phyloP scores from a whole-genome alignment of 2,797 vertebrate genomes.

The Cetoscarus ocellatus region DNA sequence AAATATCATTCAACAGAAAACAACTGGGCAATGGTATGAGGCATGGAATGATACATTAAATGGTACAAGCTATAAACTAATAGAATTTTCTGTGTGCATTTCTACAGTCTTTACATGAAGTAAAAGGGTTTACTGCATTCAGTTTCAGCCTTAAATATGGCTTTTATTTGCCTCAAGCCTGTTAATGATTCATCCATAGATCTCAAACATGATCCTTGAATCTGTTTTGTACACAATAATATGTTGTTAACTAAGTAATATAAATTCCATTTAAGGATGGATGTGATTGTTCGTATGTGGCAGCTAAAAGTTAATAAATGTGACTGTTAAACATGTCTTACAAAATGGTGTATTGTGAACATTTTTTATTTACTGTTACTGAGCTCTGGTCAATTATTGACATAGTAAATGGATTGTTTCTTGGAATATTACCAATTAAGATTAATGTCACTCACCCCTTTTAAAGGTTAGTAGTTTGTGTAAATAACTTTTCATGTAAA shows the following conservation, averaged over 20 bases:
- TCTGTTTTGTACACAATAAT: not conserved
- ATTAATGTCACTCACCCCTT: no score
- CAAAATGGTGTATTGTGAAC: not conserved
- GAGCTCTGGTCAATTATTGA: not conserved
- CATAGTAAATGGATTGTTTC: no score
- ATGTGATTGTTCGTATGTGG: conserved; percentile 29
- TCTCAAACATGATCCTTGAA: not conserved
- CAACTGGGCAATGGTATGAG: not conserved
- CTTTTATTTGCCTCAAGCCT: not conserved
- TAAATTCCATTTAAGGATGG: not conserved
- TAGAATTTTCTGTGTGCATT: no score
- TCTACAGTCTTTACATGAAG: not conserved
- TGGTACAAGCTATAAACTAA: not conserved
- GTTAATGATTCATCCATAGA: not conserved
- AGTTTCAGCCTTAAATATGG: not conserved
- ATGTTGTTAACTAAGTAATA: not conserved
- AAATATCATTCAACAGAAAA: not conserved
- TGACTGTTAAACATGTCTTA: not conserved
- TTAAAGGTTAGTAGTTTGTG: no score
- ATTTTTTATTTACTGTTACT: not conserved
- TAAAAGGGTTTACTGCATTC: not conserved
- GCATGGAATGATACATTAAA: not conserved
- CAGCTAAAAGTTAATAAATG: conserved; percentile 40
- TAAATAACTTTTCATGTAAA: no score
- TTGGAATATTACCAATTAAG: no score